A percentile compares a stretch with the other conserved stretches of the same genome.
These are phyloP conservation scores for Helicoverpa assulta DNA, from an alignment of 2,888 invertebrate species.

Conservation along the genomic window DNA sequence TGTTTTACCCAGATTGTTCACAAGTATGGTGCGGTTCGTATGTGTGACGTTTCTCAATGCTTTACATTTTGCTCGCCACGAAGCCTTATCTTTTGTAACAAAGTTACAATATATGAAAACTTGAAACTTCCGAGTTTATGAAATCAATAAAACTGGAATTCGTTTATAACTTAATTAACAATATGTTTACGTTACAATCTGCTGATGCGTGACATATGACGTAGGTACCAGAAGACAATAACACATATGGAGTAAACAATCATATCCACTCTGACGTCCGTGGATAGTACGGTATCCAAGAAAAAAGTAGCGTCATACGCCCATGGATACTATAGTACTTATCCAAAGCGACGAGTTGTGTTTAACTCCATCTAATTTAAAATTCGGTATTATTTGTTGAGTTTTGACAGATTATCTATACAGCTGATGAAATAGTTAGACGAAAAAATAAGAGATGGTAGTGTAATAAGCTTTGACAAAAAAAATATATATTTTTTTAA, in stretches of 20 bases:
- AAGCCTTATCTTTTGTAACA: constrained; percentile 67
- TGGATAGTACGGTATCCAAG: too few relatives aligned
- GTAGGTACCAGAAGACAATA: constrained; percentile 37
- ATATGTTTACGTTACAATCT: constrained; percentile 17
- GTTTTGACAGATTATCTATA: too few relatives aligned
- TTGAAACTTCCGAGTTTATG: constrained; percentile 28
- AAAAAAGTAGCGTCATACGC: too few relatives aligned
- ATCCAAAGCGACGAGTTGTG: too few relatives aligned
- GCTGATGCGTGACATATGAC: constrained; percentile 27
- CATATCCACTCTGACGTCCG: too few relatives aligned
- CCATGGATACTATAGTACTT: too few relatives aligned
- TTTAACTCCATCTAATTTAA: too few relatives aligned
- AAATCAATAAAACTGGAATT: constrained; percentile 30
- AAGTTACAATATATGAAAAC: constrained; percentile 53
- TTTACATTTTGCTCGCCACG: constrained; percentile 69
- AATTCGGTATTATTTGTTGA: too few relatives aligned
- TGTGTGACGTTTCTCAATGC: constrained; percentile 66
- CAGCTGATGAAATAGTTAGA: too few relatives aligned
- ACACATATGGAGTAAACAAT: constrained; percentile 57
- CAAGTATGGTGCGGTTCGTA: constrained; percentile 62
- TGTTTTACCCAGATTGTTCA: constrained; percentile 61
- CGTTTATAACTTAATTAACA: constrained; percentile 8
- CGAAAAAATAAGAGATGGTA: too few relatives aligned
- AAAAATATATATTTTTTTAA: too few relatives aligned
- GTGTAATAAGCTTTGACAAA: too few relatives aligned